phyloP scores from a whole-genome alignment of 2,113 vertebrate genomes.

The Cryptoleucopteryx plumbea region DNA sequence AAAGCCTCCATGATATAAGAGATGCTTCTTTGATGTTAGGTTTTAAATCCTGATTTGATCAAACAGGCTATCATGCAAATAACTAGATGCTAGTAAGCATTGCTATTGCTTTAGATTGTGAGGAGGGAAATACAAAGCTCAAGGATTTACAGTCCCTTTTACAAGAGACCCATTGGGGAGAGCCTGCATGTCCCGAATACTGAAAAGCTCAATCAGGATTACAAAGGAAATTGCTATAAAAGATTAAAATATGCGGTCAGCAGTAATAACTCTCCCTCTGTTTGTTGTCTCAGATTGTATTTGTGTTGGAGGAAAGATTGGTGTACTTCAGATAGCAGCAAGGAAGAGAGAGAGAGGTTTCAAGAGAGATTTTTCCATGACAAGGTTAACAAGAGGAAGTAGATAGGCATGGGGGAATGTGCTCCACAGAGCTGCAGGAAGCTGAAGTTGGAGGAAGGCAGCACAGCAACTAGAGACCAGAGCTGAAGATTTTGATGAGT shows the following conservation, averaged over 20 bases:
- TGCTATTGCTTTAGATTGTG: neutral
- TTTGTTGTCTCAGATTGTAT: neutral
- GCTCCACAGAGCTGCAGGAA: neutral
- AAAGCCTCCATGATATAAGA: neutral
- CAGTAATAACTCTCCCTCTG: neutral
- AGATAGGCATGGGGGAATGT: neutral
- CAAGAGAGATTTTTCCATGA: neutral
- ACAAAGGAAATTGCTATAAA: conserved; percentile 23
- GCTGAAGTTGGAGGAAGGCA: neutral
- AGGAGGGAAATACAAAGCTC: neutral
- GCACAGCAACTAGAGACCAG: neutral
- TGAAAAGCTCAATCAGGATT: neutral
- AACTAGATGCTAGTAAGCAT: neutral
- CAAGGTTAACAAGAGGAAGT: conserved; percentile 26
- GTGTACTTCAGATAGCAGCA: conserved; percentile 20
- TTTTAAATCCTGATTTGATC: neutral
- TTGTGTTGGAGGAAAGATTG: conserved; percentile 25
- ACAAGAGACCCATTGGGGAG: neutral
- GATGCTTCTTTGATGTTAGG: neutral
- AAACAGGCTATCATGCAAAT: neutral
- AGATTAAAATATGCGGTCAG: conserved; percentile 1
- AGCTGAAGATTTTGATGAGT: neutral
- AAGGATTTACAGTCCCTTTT: neutral
- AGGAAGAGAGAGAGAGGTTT: conserved; percentile 1
- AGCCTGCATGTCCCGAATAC: neutral